Base-by-base conservation (phyloP, 2,888 invertebrate species). In the Osmoderma eremita region DNA sequence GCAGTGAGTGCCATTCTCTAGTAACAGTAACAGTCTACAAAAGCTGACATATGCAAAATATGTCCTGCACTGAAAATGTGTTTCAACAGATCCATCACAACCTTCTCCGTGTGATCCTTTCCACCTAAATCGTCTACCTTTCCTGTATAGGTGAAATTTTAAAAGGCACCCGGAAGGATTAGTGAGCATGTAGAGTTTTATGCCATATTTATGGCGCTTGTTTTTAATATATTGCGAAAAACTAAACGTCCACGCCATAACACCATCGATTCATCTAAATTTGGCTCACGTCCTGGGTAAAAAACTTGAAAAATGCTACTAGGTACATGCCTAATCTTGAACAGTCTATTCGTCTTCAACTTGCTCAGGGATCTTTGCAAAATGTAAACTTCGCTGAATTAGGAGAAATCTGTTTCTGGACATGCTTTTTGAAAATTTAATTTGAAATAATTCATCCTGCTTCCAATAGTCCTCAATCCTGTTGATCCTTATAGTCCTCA, bases 311-410 rank as follows among this genome's bases (percentile, higher is more conserved):
- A 73, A 77, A 72, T 67, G 79, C 75, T 13, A 81, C 65, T n/a
- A 81, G n/a, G n/a, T n/a, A n/a, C 22, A 22, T 74, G 73, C 15
- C 73, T 70, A 45, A 80, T 76, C 76, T 81, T 79, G 38, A 42
- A 69, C 5, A 79, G 67, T 5, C 74, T 73, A 72, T 51, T 72
- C 69, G 42, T 64, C 18, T 20, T 48, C 22, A 30, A 3, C 41
- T 17, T 18, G 36, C 30, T 63, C 13, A n/a, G n/a, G n/a, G n/a
- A n/a, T n/a, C n/a, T 69, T 51, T 50, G 73, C 68, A 73, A 80
- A 81, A 39, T 78, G 77, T 18, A 81, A 69, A 68, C 76, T 74
- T 61, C 78, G 70, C 68, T 82, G 69, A 65, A 80, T 79, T 10
- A 77, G 53, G 53, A 78, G 62, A 73, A 80, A 80, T 38, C 78